A percentile compares a stretch with the other conserved stretches of the same genome.
Conservation (phyloP, 2,888 invertebrate species). For the Andrena trimmerana region DNA sequence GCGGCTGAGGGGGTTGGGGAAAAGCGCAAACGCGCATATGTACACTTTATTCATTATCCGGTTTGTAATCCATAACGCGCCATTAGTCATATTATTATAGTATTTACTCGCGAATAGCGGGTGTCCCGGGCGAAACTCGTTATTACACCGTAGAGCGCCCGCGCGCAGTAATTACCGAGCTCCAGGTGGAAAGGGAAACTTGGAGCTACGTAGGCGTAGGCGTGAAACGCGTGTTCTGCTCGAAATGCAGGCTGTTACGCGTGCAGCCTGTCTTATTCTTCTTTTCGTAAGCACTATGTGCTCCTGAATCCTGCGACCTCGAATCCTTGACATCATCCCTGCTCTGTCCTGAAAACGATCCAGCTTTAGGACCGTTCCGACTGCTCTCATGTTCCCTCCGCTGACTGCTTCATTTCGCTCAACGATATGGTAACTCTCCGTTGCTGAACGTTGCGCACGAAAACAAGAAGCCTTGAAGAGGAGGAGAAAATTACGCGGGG, state of each 20-base stretch:
- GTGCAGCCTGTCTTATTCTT: conserved; percentile 22
- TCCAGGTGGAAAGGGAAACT: conserved; percentile 65
- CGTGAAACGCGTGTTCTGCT: conserved; percentile 30
- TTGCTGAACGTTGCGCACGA: neutral
- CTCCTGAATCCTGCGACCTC: neutral
- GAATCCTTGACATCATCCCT: too few relatives aligned
- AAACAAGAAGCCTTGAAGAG: conserved; percentile 11
- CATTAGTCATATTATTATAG: conserved; percentile 72
- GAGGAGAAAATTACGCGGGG: conserved; percentile 1
- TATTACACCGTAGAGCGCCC: conserved; percentile 59
- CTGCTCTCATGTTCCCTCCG: conserved; percentile 6
- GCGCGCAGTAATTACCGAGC: conserved; percentile 66
- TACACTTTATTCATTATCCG: conserved; percentile 70
- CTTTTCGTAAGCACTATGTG: neutral
- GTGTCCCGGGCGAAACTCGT: conserved; percentile 65
- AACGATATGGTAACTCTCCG: neutral
- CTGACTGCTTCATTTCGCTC: conserved; percentile 36
- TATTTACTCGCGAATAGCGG: conserved; percentile 71
- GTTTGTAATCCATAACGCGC: conserved; percentile 73
- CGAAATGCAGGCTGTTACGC: neutral
- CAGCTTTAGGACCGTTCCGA: conserved; percentile 7
- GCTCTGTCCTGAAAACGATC: neutral
- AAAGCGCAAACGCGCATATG: conserved; percentile 24
- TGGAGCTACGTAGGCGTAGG: conserved; percentile 37
- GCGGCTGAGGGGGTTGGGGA: neutral